These are phyloP conservation scores for Eurytoma adleriae DNA, from an alignment of 2,888 invertebrate species.

Conservation along the genomic window DNA sequence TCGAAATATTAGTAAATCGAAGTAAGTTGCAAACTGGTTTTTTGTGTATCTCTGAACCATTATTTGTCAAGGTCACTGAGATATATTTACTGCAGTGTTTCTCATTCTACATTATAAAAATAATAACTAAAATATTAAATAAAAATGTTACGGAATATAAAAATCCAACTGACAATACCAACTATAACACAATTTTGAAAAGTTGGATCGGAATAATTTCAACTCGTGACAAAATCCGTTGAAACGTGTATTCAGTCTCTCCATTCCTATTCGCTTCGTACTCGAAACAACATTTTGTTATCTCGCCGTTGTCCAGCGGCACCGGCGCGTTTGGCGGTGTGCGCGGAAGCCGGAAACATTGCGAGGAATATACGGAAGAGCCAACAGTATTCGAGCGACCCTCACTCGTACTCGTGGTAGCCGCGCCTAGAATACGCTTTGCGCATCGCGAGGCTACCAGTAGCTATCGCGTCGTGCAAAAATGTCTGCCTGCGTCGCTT, in stretches of 20 bases:
- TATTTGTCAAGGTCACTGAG: constrained; percentile 16
- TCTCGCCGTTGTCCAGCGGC: no score
- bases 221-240: no score
- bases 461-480: background rate
- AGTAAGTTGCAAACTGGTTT: background rate
- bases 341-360: background rate
- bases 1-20: background rate
- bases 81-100: background rate
- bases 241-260: no score
- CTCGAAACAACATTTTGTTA: no score
- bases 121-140: no score
- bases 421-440: constrained; percentile 15
- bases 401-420: background rate
- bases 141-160: no score
- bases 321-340: no score
- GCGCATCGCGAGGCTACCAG: constrained; percentile 8
- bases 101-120: no score
- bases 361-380: constrained; percentile 1
- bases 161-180: no score
- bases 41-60: background rate
- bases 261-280: no score
- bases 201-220: no score
- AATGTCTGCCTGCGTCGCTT: background rate
- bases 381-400: background rate
- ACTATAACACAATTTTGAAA: no score